Evolutionary conservation across 2,888 invertebrate species (phyloP).

Genomic region (Lithophane leautieri): DNA sequence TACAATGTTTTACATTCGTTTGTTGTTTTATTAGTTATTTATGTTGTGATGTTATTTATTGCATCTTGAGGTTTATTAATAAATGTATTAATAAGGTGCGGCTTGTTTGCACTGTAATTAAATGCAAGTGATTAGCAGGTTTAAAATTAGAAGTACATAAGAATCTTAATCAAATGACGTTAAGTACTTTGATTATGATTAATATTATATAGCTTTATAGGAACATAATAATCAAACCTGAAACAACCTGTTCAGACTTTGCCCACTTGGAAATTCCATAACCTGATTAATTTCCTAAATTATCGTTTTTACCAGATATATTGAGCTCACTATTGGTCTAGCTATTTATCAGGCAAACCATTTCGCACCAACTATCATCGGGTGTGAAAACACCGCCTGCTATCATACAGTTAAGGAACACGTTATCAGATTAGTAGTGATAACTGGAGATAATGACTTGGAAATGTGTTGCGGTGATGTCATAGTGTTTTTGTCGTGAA

Average conservation of each 20-base stretch:
- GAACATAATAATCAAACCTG: neutral
- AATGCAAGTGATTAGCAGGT: slow-evolving; percentile 22
- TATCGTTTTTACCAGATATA: slow-evolving; percentile 9
- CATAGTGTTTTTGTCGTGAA: slow-evolving; percentile 39
- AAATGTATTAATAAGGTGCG: slow-evolving; percentile 22
- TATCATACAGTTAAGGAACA: slow-evolving; percentile 59
- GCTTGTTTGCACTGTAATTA: slow-evolving; percentile 21
- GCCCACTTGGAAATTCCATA: neutral
- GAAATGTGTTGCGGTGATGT: slow-evolving; percentile 63
- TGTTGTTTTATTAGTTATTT: slow-evolving; percentile 1
- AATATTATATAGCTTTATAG: neutral
- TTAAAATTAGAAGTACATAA: slow-evolving; percentile 26
- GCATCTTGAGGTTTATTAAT: slow-evolving; percentile 33
- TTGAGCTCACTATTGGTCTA: slow-evolving; percentile 21
- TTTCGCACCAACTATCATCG: slow-evolving; percentile 36
- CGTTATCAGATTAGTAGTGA: slow-evolving; percentile 63
- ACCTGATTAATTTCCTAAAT: slow-evolving; percentile 1
- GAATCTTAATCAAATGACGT: neutral
- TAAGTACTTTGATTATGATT: slow-evolving; percentile 21
- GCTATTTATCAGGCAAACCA: slow-evolving; percentile 45
- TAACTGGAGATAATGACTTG: slow-evolving; percentile 57
- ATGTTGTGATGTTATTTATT: slow-evolving; percentile 36
- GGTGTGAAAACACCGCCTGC: slow-evolving; percentile 55
- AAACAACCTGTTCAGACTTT: neutral
- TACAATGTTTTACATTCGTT: slow-evolving; percentile 37